These are phyloP conservation scores for Andricus grossulariae DNA, from an alignment of 1,140 invertebrate genomes.

Conservation along the genomic window DNA sequence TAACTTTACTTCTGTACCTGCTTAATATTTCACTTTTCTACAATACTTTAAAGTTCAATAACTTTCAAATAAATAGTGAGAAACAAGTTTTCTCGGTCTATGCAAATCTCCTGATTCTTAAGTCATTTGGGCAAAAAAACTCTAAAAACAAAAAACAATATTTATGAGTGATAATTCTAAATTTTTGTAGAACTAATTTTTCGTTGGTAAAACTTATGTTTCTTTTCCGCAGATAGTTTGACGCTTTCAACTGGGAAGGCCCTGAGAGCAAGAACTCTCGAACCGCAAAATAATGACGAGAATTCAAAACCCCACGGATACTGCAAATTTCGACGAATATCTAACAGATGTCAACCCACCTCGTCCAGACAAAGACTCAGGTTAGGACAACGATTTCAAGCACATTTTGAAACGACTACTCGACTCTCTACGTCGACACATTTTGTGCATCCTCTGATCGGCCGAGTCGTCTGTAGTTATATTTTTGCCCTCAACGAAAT, in stretches of 20 bases:
- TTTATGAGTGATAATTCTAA: background rate
- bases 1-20: too few species aligned
- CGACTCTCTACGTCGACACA: conserved; percentile 36
- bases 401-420: conserved; percentile 24
- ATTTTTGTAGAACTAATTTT: too few species aligned
- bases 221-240: conserved; percentile 92
- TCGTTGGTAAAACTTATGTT: conserved; percentile 26
- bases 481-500: background rate
- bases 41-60: too few species aligned
- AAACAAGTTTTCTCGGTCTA: too few species aligned
- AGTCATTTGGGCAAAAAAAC: too few species aligned
- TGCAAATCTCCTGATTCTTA: too few species aligned
- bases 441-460: conserved; percentile 42
- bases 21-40: too few species aligned
- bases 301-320: conserved; percentile 86
- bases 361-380: conserved; percentile 90
- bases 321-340: conserved; percentile 93
- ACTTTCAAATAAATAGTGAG: too few species aligned
- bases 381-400: conserved; percentile 94
- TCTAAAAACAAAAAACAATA: too few species aligned
- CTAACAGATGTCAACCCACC: conserved; percentile 89
- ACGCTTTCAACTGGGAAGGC: conserved; percentile 99
- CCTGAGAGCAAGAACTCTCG: conserved; percentile 89
- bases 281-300: conserved; percentile 94
- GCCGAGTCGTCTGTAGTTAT: conserved; percentile 31